Conservation (phyloP, 2,888 invertebrate species). For the Oasisia sp. region DNA sequence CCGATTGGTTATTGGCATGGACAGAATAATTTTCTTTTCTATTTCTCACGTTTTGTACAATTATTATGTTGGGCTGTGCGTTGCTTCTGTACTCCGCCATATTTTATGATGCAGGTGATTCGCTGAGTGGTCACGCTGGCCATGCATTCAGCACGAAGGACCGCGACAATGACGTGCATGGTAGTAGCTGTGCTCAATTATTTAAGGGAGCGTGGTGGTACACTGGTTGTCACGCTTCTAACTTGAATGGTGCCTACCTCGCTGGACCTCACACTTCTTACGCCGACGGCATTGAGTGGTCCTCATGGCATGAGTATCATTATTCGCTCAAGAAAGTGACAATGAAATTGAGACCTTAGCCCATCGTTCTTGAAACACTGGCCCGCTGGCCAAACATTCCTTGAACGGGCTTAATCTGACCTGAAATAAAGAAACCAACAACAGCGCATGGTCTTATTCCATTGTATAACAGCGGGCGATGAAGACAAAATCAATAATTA, state of each 20-base stretch:
- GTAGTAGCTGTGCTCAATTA: neutral
- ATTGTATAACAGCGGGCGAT: no score
- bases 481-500: no score
- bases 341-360: neutral
- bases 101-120: neutral
- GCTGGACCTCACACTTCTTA: neutral
- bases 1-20: no score
- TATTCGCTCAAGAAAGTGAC: neutral
- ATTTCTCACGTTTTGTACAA: no score
- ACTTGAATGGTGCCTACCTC: neutral
- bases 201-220: neutral
- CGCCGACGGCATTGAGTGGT: neutral
- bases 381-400: no score
- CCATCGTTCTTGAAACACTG: no score
- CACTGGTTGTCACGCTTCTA: neutral
- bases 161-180: neutral
- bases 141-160: neutral
- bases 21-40: no score
- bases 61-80: no score
- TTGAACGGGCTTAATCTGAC: no score
- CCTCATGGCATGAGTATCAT: neutral
- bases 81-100: no score
- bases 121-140: neutral
- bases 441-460: no score
- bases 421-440: no score